These are phyloP conservation scores for Turritopsis rubra DNA, from an alignment of 30 jellyfish, hydroid and myxozoan species.

Conservation along the genomic window DNA sequence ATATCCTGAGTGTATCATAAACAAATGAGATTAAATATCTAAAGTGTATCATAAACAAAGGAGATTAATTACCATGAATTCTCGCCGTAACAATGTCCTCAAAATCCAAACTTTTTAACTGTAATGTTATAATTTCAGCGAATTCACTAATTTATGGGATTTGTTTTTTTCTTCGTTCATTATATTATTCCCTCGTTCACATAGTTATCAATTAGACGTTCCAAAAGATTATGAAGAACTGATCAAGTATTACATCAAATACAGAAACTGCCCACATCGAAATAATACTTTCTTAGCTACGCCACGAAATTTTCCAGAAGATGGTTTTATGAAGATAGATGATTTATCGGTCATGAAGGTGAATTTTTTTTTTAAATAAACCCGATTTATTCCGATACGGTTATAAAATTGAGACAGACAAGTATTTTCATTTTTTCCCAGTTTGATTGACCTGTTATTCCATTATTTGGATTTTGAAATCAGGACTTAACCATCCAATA, in stretches of 20 bases:
- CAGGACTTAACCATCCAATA: too few species aligned
- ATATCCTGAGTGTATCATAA: too few species aligned
- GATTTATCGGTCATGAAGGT: conserved; percentile 75
- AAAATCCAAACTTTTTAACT: too few species aligned
- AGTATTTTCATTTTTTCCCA: too few species aligned
- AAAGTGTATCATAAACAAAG: too few species aligned
- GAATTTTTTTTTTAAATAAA: background rate
- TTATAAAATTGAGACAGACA: background rate
- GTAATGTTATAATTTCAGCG: too few species aligned
- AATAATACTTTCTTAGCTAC: conserved; percentile 48
- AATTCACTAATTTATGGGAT: too few species aligned
- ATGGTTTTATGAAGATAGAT: conserved; percentile 25
- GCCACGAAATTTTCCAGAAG: background rate
- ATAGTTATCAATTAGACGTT: conserved; percentile 64
- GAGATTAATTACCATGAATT: too few species aligned
- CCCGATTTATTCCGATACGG: background rate
- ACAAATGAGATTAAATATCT: too few species aligned
- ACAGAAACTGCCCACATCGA: conserved; percentile 67
- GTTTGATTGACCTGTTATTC: too few species aligned
- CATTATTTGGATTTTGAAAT: too few species aligned
- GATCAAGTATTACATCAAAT: conserved; percentile 45
- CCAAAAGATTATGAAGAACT: conserved; percentile 61
- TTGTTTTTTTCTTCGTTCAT: background rate
- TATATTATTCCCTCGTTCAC: background rate
- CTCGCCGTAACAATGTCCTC: too few species aligned